Evolutionary conservation across 2,888 invertebrate species (phyloP), one percentile per base, ranked within the genome.

Genomic region (Laothoe populi): DNA sequence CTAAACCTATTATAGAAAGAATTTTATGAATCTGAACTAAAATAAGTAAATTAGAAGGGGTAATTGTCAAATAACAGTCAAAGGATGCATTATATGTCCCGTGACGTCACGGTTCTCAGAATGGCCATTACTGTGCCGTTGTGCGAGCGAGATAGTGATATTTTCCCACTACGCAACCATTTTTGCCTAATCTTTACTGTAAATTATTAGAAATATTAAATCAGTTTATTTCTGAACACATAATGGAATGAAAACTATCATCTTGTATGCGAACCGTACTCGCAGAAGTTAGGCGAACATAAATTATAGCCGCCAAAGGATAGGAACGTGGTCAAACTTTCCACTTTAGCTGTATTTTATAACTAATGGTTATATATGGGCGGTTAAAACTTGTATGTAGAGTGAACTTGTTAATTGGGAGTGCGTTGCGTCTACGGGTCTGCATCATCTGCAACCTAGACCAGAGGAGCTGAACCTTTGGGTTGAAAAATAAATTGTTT

Each of bases 261-360:
- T 40, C 60, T 73, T 70, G 66, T 70, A 23, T 85, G 84, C 81
- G 44, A 68, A 72, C 88, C 48, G 66, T 87, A 87, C 85, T 65
- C 73, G 76, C 77, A 83, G 83, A 88, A 91, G 88, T 89, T 90
- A 73, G 75, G 78, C 84, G 73, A 88, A 85, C 83, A 90, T 91
- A 90, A 92, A 88, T 91, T 90, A 91, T 84, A 80, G 83, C 86
- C 87, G 72, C 89, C 84, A 88, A 92, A 90, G 91, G 90, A 91
- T 90, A 88, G 84, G 73, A 82, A 82, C 82, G 77, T 79, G 82
- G 90, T 88, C 90, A 87, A 92, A 92, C 92, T 92, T 90, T 88
- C 82, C 92, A 91, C 92, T 92, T 92, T 82, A 78, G 84, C 77
- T 90, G 90, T 90, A 92, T 92, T 88, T 92, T 88, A 88, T 86